These are phyloP conservation scores for Artemia sinica DNA, from an alignment of 2,888 invertebrate genomes.

Conservation along the genomic window DNA sequence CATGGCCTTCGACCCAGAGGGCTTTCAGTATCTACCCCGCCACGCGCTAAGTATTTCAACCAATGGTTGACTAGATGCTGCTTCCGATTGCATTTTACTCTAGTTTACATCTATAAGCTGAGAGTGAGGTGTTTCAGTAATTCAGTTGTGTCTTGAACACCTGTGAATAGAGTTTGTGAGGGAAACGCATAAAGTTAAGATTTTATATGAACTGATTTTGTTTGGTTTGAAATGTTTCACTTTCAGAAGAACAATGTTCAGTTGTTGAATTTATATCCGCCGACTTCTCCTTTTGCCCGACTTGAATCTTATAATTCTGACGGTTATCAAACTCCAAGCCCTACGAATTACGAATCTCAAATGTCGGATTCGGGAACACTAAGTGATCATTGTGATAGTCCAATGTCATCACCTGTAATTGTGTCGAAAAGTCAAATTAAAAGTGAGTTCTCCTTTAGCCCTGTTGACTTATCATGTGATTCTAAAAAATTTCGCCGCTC, in stretches of 20 bases:
- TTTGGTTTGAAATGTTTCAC: not conserved
- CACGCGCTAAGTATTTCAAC: not conserved
- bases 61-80: not conserved
- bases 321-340: constrained; percentile 37
- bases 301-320: constrained; percentile 25
- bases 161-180: not conserved
- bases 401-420: not conserved
- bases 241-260: not conserved
- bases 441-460: constrained; percentile 2
- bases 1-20: constrained; percentile 9
- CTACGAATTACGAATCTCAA: constrained; percentile 26
- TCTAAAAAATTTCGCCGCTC: not conserved
- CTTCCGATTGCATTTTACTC: constrained; percentile 1
- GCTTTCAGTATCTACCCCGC: constrained; percentile 2
- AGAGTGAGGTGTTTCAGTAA: not conserved
- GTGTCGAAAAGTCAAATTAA: not conserved
- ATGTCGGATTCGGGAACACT: constrained; percentile 8
- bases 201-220: not conserved
- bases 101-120: constrained; percentile 3
- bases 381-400: constrained; percentile 4
- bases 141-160: not conserved
- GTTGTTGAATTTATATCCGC: not conserved
- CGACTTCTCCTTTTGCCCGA: constrained; percentile 1
- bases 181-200: not conserved
- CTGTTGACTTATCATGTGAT: constrained; percentile 6